These are phyloP conservation scores for Garrulus glandarius DNA, from an alignment of 2,797 vertebrate genomes.

Conservation along the genomic window DNA sequence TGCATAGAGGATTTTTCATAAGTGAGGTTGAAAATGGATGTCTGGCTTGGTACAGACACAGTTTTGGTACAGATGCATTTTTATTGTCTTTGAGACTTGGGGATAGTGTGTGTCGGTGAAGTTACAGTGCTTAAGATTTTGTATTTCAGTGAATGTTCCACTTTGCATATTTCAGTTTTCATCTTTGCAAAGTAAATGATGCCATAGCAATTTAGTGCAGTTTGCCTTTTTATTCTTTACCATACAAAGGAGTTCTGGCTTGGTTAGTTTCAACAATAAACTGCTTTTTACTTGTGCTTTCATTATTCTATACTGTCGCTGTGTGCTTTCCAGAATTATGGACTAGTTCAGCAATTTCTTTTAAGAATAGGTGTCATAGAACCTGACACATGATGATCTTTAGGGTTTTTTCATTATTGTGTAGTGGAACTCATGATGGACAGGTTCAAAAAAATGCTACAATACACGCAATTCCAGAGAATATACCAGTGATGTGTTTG, in stretches of 20 bases:
- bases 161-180: background rate
- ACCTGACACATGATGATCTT: constrained; percentile 50
- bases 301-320: constrained; percentile 34
- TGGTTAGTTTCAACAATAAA: constrained; percentile 22
- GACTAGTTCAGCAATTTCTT: constrained; percentile 63
- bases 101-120: background rate
- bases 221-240: constrained; percentile 22
- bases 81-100: background rate
- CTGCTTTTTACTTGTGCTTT: constrained; percentile 39
- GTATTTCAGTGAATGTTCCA: background rate
- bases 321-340: constrained; percentile 66
- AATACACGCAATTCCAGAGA: background rate
- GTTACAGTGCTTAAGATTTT: background rate
- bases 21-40: background rate
- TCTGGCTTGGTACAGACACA: background rate
- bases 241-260: constrained; percentile 25
- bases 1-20: background rate
- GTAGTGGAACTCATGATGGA: constrained; percentile 26
- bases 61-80: background rate
- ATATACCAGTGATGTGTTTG: background rate
- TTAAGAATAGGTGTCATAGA: constrained; percentile 48
- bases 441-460: constrained; percentile 16
- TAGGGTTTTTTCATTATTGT: constrained; percentile 33
- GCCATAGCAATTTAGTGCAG: background rate
- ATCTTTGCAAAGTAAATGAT: background rate